phyloP scores from a whole-genome alignment of 2,797 vertebrate genomes.

The Astyanax mexicanus region DNA sequence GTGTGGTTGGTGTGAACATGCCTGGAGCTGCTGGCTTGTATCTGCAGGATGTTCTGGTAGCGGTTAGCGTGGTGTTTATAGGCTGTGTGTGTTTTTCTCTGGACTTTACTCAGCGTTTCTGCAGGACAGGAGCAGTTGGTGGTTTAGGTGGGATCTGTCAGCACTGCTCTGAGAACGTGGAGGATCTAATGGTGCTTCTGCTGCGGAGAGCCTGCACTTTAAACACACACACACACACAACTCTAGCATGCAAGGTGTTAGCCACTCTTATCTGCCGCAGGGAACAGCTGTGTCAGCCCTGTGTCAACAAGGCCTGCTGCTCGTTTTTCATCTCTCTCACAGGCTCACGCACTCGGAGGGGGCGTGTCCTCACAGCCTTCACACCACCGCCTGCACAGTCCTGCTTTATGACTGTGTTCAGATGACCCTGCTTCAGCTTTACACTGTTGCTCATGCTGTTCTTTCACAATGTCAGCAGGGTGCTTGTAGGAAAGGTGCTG shows the following conservation, averaged over 20 bases:
- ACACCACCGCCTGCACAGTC: neutral
- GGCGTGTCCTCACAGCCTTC: neutral
- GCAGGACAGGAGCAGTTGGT: too few relatives aligned
- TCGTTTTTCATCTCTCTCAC: conserved; percentile 36
- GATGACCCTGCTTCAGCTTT: neutral
- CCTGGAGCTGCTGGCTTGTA: too few relatives aligned
- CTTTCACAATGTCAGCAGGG: too few relatives aligned
- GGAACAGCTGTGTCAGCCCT: conserved; percentile 59
- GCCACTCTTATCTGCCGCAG: conserved; percentile 33
- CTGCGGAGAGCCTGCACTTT: neutral
- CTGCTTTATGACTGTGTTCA: neutral
- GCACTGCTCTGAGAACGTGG: too few relatives aligned
- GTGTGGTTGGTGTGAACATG: too few relatives aligned
- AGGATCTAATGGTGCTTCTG: neutral
- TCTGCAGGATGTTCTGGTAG: too few relatives aligned
- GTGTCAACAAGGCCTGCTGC: conserved; percentile 52
- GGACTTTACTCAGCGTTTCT: too few relatives aligned
- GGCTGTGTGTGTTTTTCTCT: too few relatives aligned
- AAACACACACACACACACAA: neutral
- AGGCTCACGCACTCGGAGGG: neutral
- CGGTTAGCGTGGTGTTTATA: too few relatives aligned
- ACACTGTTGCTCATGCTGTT: too few relatives aligned
- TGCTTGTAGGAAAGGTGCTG: too few relatives aligned
- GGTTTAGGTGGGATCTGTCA: too few relatives aligned
- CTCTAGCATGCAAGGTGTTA: conserved; percentile 5